Base-by-base conservation (phyloP, 2,113 vertebrate species). In the Cricetomys ansorgei region DNA sequence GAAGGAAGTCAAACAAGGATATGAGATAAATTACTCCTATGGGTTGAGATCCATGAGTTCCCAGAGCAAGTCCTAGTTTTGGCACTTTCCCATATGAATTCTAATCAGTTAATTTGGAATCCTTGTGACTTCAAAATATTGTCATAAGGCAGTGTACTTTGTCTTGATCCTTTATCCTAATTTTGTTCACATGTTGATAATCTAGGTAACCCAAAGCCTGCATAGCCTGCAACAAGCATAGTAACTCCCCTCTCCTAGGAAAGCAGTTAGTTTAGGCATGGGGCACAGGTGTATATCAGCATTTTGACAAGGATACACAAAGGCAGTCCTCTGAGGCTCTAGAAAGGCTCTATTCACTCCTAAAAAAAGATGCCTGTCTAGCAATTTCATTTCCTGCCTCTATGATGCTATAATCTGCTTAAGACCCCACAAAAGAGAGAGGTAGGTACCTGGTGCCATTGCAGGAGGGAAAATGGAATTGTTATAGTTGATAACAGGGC, bases 81-180 rank as follows among this genome's bases (percentile, higher is more conserved):
- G 31, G 7, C n/a, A 31, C 70, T 83, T 92, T 72, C 17, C 40
- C 57, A 65, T 34, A 40, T 40, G 23, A 15, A 79, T 96, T 89
- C 72, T 50, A 89, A 64, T 55, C 48, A 88, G 34, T 48, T 62
- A 69, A 65, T 57, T 92, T 87, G 64, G 37, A 86, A 94, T 86
- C 67, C 88, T 92, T 59, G 43, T 85, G 11, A 77, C 93, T 94
- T 94, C 40, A 83, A 96, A 91, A 37, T 83, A 53, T 43, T 76
- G 48, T 45, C 17, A 64, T 72, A 57, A 80, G 80, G 43, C 45
- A 87, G 77, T 64, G 62, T 77, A 75, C 4, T 59, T 81, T 59
- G 3, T 34, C 34, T 72, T 34, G 9, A 13, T 65, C 34, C 17
- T 92, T 89, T 50, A 86, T 79, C 29, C 21, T 45, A 65, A 70